Base-by-base conservation (phyloP, 2,113 vertebrate genomes). In the Anoplopoma fimbria region DNA sequence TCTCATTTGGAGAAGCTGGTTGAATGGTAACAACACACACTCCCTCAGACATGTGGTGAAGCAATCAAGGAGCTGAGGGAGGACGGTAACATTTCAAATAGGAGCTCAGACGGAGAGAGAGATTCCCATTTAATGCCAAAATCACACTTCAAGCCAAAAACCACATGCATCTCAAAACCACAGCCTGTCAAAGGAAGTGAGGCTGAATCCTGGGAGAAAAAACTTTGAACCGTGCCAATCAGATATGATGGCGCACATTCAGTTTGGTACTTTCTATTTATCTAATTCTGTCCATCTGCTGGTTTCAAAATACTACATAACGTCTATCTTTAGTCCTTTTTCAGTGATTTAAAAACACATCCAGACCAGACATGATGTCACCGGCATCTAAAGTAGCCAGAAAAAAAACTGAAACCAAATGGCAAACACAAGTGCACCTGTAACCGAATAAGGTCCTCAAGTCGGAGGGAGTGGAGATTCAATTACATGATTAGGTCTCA, bases 341-440 rank as follows among this genome's bases (percentile, higher is more conserved):
- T 47, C 45, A 6, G 45, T 47, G 45, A n/a, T n/a, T n/a, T n/a
- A n/a, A n/a, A n/a, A n/a, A n/a, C n/a, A n/a, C n/a, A n/a, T n/a
- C n/a, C n/a, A n/a, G n/a, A 61, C n/a, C 34, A 90, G 83, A 92
- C 90, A 82, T 89, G 90, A 87, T 87, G 88, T 90, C 89, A 91
- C 51, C 40, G 77, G 76, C 53, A 81, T 77, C 71, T 67, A 4
- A 70, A 82, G 67, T 71, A 75, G 57, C 81, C 74, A 27, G n/a
- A 27, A 81, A n/a, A 7, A 70, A 77, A 49, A 58, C 57, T 3
- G 45, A 33, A 47, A 53, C 25, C n/a, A 33, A 60, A 82, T 75
- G 69, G 57, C 67, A 79, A 88, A 76, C 60, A 1, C 74, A 78
- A 23, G 65, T 36, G 7, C 73, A 85, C 83, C 85, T 90, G 88